Evolutionary conservation across 1,140 invertebrate genomes (phyloP), one percentile per base, ranked within the genome.

Genomic region (Uloborus diversus): DNA sequence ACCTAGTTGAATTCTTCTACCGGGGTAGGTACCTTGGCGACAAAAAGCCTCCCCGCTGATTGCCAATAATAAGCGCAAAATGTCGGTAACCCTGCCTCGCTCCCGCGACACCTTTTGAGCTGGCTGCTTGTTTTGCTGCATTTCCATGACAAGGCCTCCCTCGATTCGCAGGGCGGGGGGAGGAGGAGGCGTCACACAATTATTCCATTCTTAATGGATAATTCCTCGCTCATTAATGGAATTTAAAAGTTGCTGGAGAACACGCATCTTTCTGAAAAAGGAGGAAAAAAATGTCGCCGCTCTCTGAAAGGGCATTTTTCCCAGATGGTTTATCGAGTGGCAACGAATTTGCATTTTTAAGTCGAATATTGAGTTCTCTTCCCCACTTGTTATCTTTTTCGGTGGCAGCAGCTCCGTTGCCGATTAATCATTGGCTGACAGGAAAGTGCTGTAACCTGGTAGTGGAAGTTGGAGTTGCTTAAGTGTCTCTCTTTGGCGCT

Each of bases 141-240:
- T 75, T 75, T 75, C 70, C 70, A 75, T 75, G 70, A 75, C 70
- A 75, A 75, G 70, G 70, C 70, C 37, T 27, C n/a, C 33, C 9
- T 9, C 32, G 27, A 28, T 53, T 30, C 49, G 9, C 5, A n/a
- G 32, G 53, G 70, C 56, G 27, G 13, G 33, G 27, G 1, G 56
- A 4, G n/a, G 28, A 51, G 68, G n/a, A 59, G 70, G 70, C 70
- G 51, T 75, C 70, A 59, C n/a, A n/a, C 70, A 75, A 75, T 75
- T 75, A 75, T 75, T 75, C 70, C 70, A 75, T 75, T 75, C 70
- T 75, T 75, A 75, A 75, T 75, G 70, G 70, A 75, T 75, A 75
- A 75, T 75, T 75, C 70, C 57, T n/a, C 59, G 70, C 70, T 75
- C 70, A 75, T 75, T 75, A 75, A 75, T 75, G 70, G 59, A 75